Base-by-base conservation (phyloP, 2,113 vertebrate genomes). In the Baryphthengus martii region DNA sequence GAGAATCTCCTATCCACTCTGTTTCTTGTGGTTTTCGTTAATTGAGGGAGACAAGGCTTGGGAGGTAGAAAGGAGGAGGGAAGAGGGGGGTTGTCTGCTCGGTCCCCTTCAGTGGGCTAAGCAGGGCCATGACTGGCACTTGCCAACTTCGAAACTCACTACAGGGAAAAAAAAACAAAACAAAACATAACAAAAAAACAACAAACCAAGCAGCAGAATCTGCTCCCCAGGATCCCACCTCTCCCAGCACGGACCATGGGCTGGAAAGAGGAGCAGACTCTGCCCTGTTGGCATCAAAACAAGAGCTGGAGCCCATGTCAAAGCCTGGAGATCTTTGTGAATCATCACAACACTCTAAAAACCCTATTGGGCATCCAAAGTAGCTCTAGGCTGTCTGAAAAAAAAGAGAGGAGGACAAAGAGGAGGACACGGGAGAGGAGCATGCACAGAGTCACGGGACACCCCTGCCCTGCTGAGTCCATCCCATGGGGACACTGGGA, bases 41-140 rank as follows among this genome's bases (percentile, higher is more conserved):
- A 10, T 45, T 4, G 35, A 24, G 17, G 53, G 17, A 47, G n/a
- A 28, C 6, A 23, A 47, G 8, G 3, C 17, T 35, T n/a, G n/a
- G n/a, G 42, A 37, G 0, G 56, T 16, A 10, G 59, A 6, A 14
- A 16, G 3, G 17, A 3, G 55, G 13, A 8, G 39, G 6, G 15
- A 28, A 33, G 13, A 20, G 26, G 6, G 15, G 16, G 2, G 21
- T 3, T 35, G 56, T 31, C 45, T 40, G 26, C 31, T 11, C 7
- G 4, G 13, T 47, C 13, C n/a, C 8, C 26, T 50, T 33, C 45
- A 1, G 13, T 0, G 0, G 16, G 35, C 18, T 42, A 35, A 82
- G 59, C 47, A 14, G 33, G 11, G 75, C 58, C 70, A 3, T 3
- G 8, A 11, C 10, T 15, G 29, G 52, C 13, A 15, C 6, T 5